Evolutionary conservation across 2,888 invertebrate species (phyloP), one percentile per base, ranked within the genome.

Genomic region (Erebia aethiops): DNA sequence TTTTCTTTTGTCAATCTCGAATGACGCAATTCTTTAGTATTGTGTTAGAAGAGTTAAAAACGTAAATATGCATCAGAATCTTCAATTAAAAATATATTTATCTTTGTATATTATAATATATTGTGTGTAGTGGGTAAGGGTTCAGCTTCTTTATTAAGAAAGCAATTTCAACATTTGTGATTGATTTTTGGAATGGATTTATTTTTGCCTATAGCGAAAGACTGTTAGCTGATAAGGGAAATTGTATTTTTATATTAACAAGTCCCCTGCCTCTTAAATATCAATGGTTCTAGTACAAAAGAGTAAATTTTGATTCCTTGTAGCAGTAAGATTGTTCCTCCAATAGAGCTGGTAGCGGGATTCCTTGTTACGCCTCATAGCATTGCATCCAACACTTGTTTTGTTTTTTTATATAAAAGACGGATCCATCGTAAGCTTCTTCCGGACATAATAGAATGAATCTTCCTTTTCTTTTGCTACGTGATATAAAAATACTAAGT

Each of bases 371-470:
- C 67, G 71, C 56, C 67, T 71, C 67, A 67, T 60, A 74, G 70
- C 65, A 74, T 65, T 64, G n/a, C n/a, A n/a, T n/a, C 72, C 71
- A 71, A 71, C 65, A 65, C 61, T 74, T 70, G 70, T 74, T n/a
- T 74, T 70, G 60, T 74, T 68, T 74, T 74, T 62, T 72, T 72
- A 62, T 68, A 54, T 66, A 68, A 57, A 67, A 72, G 70, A 69
- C 66, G 43, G 51, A 68, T 70, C 67, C 61, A 72, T 70, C 70
- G 71, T 74, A 65, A 74, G 67, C 57, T 67, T 67, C 69, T 65
- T 51, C 16, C 57, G 67, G 69, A 71, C 60, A 69, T 71, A 73
- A 69, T 61, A 71, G 60, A 70, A 70, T 46, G 64, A 54, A 67
- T 65, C 71, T 67, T 64, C 21, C 60, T 49, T 73, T 67, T 67